phyloP scores from a whole-genome alignment of 2,888 invertebrate species.

The Pyrrhia umbra region DNA sequence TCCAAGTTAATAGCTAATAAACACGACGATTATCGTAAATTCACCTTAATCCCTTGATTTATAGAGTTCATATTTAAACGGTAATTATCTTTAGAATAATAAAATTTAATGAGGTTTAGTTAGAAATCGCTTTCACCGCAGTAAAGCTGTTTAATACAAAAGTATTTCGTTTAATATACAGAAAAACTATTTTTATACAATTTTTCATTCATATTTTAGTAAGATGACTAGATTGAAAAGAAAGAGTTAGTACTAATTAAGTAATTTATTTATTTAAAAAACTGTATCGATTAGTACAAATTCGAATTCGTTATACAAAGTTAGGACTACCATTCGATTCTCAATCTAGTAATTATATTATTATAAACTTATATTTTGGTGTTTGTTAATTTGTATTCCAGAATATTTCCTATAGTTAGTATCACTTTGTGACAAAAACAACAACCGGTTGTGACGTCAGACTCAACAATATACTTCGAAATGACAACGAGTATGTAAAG shows the following conservation, averaged over 20 bases:
- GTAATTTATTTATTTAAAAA: constrained; percentile 42
- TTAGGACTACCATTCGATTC: constrained; percentile 38
- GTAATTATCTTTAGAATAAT: constrained; percentile 15
- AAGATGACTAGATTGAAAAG: constrained; percentile 46
- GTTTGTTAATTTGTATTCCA: constrained; percentile 44
- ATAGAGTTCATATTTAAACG: constrained; percentile 11
- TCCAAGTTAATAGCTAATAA: constrained; percentile 33
- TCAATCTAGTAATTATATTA: constrained; percentile 41
- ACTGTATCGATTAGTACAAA: constrained; percentile 44
- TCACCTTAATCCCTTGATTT: constrained; percentile 18
- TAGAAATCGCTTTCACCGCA: constrained; percentile 28
- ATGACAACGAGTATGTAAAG: constrained; percentile 40
- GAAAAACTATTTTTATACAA: constrained; percentile 45
- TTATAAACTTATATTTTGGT: constrained; percentile 46
- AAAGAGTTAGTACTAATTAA: constrained; percentile 32
- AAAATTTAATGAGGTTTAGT: constrained; percentile 4
- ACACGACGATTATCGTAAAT: constrained; percentile 26
- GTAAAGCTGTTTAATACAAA: constrained; percentile 36
- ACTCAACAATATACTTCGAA: constrained; percentile 32
- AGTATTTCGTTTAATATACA: constrained; percentile 41
- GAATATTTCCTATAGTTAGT: constrained; percentile 49
- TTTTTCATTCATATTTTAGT: constrained; percentile 44
- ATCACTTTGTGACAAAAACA: constrained; percentile 60
- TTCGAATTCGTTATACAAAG: constrained; percentile 33
- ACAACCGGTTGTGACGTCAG: constrained; percentile 38